Evolutionary conservation across 2,113 vertebrate species (phyloP).

Genomic region (Ammodytes marinus): DNA sequence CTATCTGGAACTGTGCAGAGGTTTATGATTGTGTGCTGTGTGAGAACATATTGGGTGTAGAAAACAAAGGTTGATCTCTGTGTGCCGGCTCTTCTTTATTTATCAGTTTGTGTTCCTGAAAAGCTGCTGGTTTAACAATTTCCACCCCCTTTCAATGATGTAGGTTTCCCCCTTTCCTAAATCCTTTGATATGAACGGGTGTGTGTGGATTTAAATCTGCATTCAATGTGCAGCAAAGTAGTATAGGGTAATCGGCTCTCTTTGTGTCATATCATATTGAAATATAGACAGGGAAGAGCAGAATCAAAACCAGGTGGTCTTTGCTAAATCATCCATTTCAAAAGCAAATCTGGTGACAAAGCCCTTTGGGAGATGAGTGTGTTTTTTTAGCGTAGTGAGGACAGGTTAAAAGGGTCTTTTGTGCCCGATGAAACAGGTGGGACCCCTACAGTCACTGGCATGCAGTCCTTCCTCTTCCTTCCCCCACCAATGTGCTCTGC

Average conservation of each 20-base stretch:
- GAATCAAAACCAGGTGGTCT: slow-evolving; percentile 38
- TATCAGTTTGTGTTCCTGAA: slow-evolving; percentile 64
- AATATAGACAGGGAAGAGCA: slow-evolving; percentile 29
- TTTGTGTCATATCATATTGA: slow-evolving; percentile 25
- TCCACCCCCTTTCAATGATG: slow-evolving; percentile 1
- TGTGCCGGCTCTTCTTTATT: slow-evolving; percentile 39
- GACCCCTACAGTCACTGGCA: slow-evolving; percentile 72
- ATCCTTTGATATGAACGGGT: slow-evolving; percentile 30
- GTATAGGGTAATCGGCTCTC: slow-evolving; percentile 6
- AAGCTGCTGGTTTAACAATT: slow-evolving; percentile 34
- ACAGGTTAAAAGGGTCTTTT: slow-evolving; percentile 68
- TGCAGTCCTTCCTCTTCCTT: slow-evolving; percentile 40
- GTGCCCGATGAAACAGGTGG: slow-evolving; percentile 80
- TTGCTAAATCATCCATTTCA: slow-evolving; percentile 32
- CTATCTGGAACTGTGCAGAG: slow-evolving; percentile 59
- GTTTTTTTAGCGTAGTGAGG: slow-evolving; percentile 24
- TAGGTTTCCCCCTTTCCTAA: slow-evolving; percentile 2
- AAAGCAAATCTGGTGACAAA: slow-evolving; percentile 43
- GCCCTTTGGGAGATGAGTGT: slow-evolving; percentile 13
- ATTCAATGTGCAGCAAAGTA: slow-evolving; percentile 26
- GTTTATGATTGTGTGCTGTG: slow-evolving; percentile 40
- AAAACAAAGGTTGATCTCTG: slow-evolving; percentile 58
- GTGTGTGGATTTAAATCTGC: slow-evolving; percentile 43
- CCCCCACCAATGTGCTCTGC: slow-evolving; percentile 19
- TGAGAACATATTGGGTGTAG: slow-evolving; percentile 21